Conservation (phyloP, 2,888 invertebrate species). For the Pachymerium ferrugineum region DNA sequence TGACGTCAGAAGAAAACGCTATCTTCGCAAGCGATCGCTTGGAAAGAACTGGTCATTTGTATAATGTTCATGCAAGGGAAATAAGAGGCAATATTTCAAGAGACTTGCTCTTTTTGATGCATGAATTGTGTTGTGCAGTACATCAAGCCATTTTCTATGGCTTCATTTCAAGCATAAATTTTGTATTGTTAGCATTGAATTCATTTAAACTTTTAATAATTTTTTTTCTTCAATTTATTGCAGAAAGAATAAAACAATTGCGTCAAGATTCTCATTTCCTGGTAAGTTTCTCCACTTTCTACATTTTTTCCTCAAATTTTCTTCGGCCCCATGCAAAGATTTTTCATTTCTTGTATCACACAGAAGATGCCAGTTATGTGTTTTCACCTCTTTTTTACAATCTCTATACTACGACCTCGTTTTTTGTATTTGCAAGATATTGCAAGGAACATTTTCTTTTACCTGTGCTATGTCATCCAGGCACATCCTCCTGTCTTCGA, state of each 20-base stretch:
- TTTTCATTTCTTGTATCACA: too few species aligned
- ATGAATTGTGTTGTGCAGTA: background rate
- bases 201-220: background rate
- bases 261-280: too few species aligned
- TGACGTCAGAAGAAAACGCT: background rate
- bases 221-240: too few species aligned
- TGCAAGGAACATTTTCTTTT: background rate
- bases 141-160: background rate
- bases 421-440: background rate
- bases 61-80: slow-evolving; percentile 9
- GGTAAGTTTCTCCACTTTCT: too few species aligned
- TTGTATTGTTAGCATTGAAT: background rate
- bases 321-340: too few species aligned
- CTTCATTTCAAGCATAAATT: background rate
- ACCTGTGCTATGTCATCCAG: too few species aligned
- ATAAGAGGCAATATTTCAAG: background rate
- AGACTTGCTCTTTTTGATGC: slow-evolving; percentile 3
- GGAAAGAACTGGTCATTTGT: slow-evolving; percentile 13
- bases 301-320: too few species aligned
- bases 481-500: too few species aligned
- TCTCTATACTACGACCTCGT: too few species aligned
- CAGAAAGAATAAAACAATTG: too few species aligned
- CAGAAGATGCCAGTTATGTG: too few species aligned
- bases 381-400: too few species aligned
- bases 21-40: background rate